Conservation (phyloP, 2,888 invertebrate genomes). For the Orthonychiurus folsomi region DNA sequence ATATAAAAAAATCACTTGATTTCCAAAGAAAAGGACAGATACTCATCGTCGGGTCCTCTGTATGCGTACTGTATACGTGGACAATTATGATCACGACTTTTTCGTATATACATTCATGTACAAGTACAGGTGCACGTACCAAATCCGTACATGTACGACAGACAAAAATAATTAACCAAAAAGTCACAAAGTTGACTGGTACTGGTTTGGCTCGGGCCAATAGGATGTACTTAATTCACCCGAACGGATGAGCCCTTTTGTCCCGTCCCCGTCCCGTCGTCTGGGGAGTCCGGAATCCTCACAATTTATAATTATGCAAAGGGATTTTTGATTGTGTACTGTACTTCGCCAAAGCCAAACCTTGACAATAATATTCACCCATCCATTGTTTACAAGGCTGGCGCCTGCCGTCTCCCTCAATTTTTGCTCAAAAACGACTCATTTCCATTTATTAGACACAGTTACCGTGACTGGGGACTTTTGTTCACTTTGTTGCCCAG, state of each 20-base stretch:
- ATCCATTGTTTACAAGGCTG: background rate
- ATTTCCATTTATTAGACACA: slow-evolving; percentile 1
- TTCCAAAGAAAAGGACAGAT: too few relatives aligned
- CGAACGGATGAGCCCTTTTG: too few relatives aligned
- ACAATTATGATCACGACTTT: background rate
- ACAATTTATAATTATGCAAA: background rate
- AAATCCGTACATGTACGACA: too few relatives aligned
- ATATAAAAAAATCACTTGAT: too few relatives aligned
- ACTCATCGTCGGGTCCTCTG: too few relatives aligned
- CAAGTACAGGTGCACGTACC: too few relatives aligned
- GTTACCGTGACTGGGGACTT: background rate
- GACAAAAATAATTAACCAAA: too few relatives aligned
- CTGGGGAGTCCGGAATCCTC: background rate
- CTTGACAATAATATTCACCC: background rate
- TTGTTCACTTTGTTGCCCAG: background rate
- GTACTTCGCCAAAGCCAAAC: too few relatives aligned
- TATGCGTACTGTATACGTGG: background rate
- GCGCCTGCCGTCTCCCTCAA: background rate
- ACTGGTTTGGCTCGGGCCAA: too few relatives aligned
- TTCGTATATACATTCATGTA: too few relatives aligned
- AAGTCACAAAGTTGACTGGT: too few relatives aligned
- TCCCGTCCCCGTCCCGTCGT: background rate
- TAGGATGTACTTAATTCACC: too few relatives aligned
- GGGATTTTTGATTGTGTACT: background rate
- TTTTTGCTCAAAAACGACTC: background rate